Base-by-base conservation (phyloP, 2,113 vertebrate species). In the Callipepla squamata region DNA sequence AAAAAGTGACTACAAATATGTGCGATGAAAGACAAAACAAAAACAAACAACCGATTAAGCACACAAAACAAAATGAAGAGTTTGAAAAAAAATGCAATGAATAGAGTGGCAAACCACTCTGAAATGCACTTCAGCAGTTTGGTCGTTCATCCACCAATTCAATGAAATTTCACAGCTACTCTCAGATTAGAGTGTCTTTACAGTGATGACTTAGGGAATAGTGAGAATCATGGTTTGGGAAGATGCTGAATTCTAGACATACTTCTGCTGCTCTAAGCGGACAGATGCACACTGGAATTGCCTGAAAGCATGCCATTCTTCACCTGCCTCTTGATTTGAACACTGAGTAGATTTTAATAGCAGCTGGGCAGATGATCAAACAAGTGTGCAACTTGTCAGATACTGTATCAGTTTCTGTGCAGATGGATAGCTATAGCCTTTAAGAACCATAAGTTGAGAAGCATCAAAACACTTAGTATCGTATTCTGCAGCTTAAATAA, bases 251-350 rank as follows among this genome's bases (percentile, higher is more conserved):
- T 2, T 76, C 38, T 51, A 19, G 21, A 40, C 76, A 28, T 80
- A 15, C 12, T 73, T 68, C 21, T 62, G 19, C 58, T 7, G 6
- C 16, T 59, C 32, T 83, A 19, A 63, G 55, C 13, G 70, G 79
- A 32, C 25, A 21, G 20, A 55, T 13, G 7, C 3, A n/a, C 21
- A 8, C 0, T 51, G n/a, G 13, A 78, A 81, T 51, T 63, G 58
- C 40, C 32, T 15, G n/a, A 40, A 80, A 11, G 4, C 32, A 72
- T 30, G 3, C 5, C 3, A 23, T 55, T 73, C 44, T 76, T 75
- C 70, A 44, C 15, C 80, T 91, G 7, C 47, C 80, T 50, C 61
- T 80, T 84, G 86, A 80, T 84, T 84, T 84, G 80, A 92, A 86
- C 25, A 89, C 70, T 50, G 42, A 26, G 9, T 6, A 38, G 16